Base-by-base conservation (phyloP, 2,113 vertebrate species). In the Telmatochromis sp. region DNA sequence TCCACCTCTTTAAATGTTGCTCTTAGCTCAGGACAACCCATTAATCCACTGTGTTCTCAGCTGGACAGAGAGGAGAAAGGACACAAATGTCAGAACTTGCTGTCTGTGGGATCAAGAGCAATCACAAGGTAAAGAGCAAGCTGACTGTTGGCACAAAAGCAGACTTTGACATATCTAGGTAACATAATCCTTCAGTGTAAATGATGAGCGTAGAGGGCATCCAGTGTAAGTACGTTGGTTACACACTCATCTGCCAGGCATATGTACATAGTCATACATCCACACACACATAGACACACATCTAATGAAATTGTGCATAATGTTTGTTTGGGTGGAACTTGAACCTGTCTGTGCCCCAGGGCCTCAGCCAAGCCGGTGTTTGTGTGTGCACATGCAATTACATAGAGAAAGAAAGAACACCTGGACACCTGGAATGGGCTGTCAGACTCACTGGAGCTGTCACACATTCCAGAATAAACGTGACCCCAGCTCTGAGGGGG, bases 311-410 rank as follows among this genome's bases (percentile, higher is more conserved):
- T 81, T 87, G 91, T 87, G 90, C 70, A 81, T 58, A 83, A 88
- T 91, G 91, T 94, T 95, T 93, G 91, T 92, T 94, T 95, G 94
- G 93, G 88, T 93, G 94, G 88, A 94, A 94, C 87, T 89, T 93
- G 89, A 95, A 94, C 92, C 93, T 86, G 93, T 93, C 91, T 92
- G 82, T 88, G 90, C 85, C 94, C 90, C 55, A 65, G 63, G 93
- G 93, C 86, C 78, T 86, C 15, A 79, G 89, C 23, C 81, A 83
- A 91, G 88, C 92, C 90, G 90, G 91, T 95, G 95, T 91, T 93
- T 81, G 42, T 65, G 60, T 40, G 60, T 53, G 17, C 19, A 19
- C 63, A 40, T 9, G 58, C 31, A 86, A 87, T 57, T 55, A 82
- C 55, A 86, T 17, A 92, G 40, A 86, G 49, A 85, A 68, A 90